Percentiles rank a stretch among this genome's conserved stretches.
These are phyloP conservation scores for Etheostoma perlongum DNA, from an alignment of 2,797 vertebrate genomes.

Conservation along the genomic window DNA sequence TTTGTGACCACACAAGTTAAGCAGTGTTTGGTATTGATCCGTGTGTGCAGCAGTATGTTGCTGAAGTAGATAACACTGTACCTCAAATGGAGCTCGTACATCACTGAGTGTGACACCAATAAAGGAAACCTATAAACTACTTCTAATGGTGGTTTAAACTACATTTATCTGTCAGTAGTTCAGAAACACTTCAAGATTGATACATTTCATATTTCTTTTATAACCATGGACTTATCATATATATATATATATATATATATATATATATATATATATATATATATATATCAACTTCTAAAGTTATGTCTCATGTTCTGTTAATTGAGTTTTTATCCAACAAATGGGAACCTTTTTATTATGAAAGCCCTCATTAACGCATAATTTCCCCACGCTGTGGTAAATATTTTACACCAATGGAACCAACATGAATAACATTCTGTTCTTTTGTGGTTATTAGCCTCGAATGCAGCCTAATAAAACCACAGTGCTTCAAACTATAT, in stretches of 20 bases:
- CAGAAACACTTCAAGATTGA: neutral
- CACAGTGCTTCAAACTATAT: neutral
- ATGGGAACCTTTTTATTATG: neutral
- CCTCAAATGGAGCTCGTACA: conserved; percentile 34
- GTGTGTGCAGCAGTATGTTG: conserved; percentile 45
- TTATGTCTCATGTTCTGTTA: neutral
- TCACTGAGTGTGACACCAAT: conserved; percentile 38
- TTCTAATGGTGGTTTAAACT: conserved; percentile 1
- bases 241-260: neutral
- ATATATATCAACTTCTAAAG: neutral
- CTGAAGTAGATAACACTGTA: conserved; percentile 52
- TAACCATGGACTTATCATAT: neutral
- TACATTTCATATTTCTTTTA: neutral
- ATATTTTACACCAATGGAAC: neutral
- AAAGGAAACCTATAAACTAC: conserved; percentile 15
- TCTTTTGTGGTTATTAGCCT: neutral
- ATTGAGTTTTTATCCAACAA: neutral
- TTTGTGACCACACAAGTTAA: conserved; percentile 57
- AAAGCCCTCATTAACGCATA: neutral
- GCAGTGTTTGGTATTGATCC: conserved; percentile 63
- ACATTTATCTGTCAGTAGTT: conserved; percentile 3
- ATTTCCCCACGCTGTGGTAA: conserved; percentile 1
- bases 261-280: neutral
- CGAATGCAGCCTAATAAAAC: conserved; percentile 7
- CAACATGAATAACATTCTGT: neutral